Percentiles rank a stretch among this genome's conserved stretches.
Conservation (phyloP, 2,888 invertebrate species). For the Hipparchia sbordonii region DNA sequence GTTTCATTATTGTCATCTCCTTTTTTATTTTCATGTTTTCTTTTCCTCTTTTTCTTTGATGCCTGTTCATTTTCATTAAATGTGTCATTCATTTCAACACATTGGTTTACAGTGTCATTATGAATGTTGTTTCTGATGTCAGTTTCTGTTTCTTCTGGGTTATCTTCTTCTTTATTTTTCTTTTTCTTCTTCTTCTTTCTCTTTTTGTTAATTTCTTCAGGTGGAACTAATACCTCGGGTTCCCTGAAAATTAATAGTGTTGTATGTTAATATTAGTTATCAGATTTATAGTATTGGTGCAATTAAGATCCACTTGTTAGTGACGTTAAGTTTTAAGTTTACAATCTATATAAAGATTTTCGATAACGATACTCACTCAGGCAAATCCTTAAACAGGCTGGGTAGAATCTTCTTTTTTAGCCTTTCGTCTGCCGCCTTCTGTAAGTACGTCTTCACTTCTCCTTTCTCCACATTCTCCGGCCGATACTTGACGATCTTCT, state of each 20-base stretch:
- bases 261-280: too few relatives aligned
- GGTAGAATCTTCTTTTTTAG: constrained; percentile 91
- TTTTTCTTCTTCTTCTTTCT: constrained; percentile 71
- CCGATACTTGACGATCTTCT: constrained; percentile 91
- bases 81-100: background rate
- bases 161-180: constrained; percentile 64
- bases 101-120: constrained; percentile 33
- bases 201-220: constrained; percentile 63
- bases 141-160: constrained; percentile 27
- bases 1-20: constrained; percentile 40
- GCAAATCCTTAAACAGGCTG: constrained; percentile 86
- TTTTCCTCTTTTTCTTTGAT: constrained; percentile 35
- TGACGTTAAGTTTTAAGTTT: too few relatives aligned
- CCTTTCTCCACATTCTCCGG: constrained; percentile 90
- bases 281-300: too few relatives aligned
- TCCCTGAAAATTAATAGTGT: constrained; percentile 51
- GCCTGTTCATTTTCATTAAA: constrained; percentile 42
- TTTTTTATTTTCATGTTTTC: constrained; percentile 42
- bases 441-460: constrained; percentile 89
- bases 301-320: too few relatives aligned
- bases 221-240: constrained; percentile 63
- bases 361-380: constrained; percentile 54
- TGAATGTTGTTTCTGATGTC: constrained; percentile 12
- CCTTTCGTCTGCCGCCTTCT: constrained; percentile 87
- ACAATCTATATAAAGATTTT: too few relatives aligned